phyloP scores from a whole-genome alignment of 1,140 invertebrate genomes.

The Drosophila bocqueti region DNA sequence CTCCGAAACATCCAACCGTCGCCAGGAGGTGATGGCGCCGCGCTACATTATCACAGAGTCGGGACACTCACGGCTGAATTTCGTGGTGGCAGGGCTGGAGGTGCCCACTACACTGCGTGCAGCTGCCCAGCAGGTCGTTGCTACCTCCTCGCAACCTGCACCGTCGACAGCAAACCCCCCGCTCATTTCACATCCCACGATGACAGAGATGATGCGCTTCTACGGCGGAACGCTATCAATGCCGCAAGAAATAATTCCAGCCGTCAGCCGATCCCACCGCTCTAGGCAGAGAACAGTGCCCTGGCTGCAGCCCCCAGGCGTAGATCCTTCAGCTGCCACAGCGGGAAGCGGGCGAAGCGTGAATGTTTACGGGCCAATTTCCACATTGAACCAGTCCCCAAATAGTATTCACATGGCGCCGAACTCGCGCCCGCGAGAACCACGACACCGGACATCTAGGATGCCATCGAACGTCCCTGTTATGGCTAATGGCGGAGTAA shows the following conservation, averaged over 20 bases:
- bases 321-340: not conserved
- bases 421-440: not conserved
- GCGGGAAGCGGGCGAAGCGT: not conserved
- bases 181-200: slow-evolving; percentile 1
- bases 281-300: not conserved
- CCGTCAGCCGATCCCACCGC: slow-evolving; percentile 2
- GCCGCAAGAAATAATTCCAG: not conserved
- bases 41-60: slow-evolving; percentile 6
- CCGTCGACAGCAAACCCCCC: not conserved
- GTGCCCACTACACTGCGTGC: not conserved
- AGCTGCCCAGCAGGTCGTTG: slow-evolving; percentile 1
- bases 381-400: not conserved
- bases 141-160: not conserved
- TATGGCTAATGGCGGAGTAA: not conserved
- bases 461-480: slow-evolving; percentile 4
- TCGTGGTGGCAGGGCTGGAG: slow-evolving; percentile 3
- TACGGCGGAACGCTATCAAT: slow-evolving; percentile 12
- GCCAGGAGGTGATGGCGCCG: slow-evolving; percentile 6
- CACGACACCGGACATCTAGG: not conserved
- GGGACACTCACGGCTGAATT: not conserved
- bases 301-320: slow-evolving; percentile 2
- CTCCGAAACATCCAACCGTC: slow-evolving; percentile 6
- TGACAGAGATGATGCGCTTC: slow-evolving; percentile 45
- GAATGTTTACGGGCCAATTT: slow-evolving; percentile 11
- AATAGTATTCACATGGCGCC: not conserved